A percentile compares a stretch with the other conserved stretches of the same genome.
These are phyloP conservation scores for Protonemura montana DNA, from an alignment of 2,888 invertebrate species.

Conservation along the genomic window DNA sequence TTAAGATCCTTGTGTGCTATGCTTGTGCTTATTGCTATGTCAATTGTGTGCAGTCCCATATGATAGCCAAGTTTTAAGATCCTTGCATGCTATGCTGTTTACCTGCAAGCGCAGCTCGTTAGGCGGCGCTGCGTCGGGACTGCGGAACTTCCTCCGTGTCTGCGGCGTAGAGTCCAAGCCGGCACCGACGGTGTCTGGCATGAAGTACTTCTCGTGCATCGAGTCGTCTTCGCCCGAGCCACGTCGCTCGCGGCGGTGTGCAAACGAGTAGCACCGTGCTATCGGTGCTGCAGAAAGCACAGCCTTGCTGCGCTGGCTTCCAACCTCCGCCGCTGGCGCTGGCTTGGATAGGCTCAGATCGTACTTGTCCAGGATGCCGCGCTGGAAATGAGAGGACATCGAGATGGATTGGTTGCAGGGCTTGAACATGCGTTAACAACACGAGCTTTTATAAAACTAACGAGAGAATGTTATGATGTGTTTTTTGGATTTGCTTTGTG, in stretches of 20 bases:
- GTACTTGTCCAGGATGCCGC: constrained; percentile 50
- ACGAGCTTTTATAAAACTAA: too few relatives aligned
- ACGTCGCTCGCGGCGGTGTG: constrained; percentile 57
- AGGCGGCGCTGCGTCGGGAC: not conserved
- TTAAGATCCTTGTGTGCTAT: too few relatives aligned
- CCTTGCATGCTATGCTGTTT: too few relatives aligned
- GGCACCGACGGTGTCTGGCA: constrained; percentile 52
- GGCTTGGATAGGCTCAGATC: constrained; percentile 47
- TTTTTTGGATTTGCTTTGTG: too few relatives aligned
- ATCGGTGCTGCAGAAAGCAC: constrained; percentile 52
- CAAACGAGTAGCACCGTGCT: constrained; percentile 68
- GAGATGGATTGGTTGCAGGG: too few relatives aligned
- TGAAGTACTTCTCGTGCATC: constrained; percentile 82
- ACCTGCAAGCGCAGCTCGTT: not conserved
- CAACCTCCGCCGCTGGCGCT: constrained; percentile 49
- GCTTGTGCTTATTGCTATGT: too few relatives aligned
- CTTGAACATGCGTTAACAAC: too few relatives aligned
- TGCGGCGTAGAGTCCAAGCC: constrained; percentile 71
- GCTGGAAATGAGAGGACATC: not conserved
- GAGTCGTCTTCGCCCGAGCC: constrained; percentile 71
- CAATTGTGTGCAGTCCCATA: too few relatives aligned
- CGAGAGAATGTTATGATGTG: too few relatives aligned
- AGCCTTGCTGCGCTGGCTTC: constrained; percentile 52
- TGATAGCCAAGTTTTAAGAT: too few relatives aligned
- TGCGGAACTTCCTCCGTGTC: constrained; percentile 52